phyloP scores from a whole-genome alignment of 2,888 invertebrate species.

The Nomada lathburiana region DNA sequence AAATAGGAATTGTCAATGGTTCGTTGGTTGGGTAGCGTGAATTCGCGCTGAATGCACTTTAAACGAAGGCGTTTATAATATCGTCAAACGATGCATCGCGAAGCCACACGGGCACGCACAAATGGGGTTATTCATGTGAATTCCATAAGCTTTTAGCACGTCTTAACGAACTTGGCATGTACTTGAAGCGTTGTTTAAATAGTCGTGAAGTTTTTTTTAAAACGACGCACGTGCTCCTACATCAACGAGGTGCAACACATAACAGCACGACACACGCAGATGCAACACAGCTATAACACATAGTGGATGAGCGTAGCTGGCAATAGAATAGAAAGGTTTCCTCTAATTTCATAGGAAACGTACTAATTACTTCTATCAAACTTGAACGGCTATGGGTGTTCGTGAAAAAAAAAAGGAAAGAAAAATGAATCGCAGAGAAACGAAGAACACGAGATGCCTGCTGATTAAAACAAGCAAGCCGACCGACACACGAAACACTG shows the following conservation, averaged over 20 bases:
- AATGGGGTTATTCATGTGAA: constrained; percentile 8
- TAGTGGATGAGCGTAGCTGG: not conserved
- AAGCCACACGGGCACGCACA: constrained; percentile 9
- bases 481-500: constrained; percentile 65
- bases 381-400: not conserved
- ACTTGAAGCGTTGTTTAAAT: constrained; percentile 33
- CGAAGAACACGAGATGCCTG: constrained; percentile 38
- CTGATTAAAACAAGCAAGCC: constrained; percentile 58
- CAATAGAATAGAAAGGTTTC: not conserved
- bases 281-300: not conserved
- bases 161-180: constrained; percentile 24
- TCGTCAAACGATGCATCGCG: constrained; percentile 69
- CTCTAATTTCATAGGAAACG: constrained; percentile 26
- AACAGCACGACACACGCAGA: not conserved
- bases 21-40: constrained; percentile 21
- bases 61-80: constrained; percentile 73
- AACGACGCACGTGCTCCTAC: not conserved
- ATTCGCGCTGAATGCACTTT: constrained; percentile 66
- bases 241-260: not conserved
- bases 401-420: not conserved
- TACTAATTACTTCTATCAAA: constrained; percentile 51
- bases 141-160: constrained; percentile 38
- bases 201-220: not conserved
- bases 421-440: constrained; percentile 30
- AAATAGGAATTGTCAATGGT: constrained; percentile 25